Evolutionary conservation across 2,113 vertebrate species (phyloP).

Genomic region (Tupaia chinensis): DNA sequence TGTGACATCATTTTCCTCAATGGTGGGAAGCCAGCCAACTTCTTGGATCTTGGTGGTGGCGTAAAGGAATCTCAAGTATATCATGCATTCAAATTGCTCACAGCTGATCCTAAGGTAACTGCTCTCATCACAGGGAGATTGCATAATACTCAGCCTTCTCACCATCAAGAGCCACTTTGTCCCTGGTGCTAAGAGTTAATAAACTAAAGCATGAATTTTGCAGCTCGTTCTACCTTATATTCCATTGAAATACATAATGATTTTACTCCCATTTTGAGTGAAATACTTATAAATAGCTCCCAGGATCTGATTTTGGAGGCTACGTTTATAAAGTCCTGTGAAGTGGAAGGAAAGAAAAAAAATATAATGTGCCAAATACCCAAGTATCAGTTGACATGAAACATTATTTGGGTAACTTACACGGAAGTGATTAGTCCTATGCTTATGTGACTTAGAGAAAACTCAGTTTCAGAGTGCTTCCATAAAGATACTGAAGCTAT

Average conservation of each 20-base stretch:
- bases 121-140: background rate
- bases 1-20: conserved; percentile 99
- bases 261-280: background rate
- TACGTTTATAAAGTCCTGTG: background rate
- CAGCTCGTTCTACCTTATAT: background rate
- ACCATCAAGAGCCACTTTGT: background rate
- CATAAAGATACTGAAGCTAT: background rate
- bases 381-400: background rate
- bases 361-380: no score
- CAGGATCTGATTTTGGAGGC: background rate
- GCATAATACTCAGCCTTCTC: background rate
- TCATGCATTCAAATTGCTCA: conserved; percentile 97
- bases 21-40: conserved; percentile 98
- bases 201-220: background rate
- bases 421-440: background rate
- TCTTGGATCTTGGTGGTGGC: conserved; percentile 98
- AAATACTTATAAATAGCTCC: background rate
- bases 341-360: background rate
- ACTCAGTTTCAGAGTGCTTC: background rate
- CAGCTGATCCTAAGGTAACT: conserved; percentile 96
- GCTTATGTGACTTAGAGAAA: background rate
- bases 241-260: rapidly evolving
- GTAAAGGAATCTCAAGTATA: conserved; percentile 98
- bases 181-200: background rate
- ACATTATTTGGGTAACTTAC: background rate